Evolutionary conservation across 2,888 invertebrate species (phyloP).

Genomic region (Apamea epomidion): DNA sequence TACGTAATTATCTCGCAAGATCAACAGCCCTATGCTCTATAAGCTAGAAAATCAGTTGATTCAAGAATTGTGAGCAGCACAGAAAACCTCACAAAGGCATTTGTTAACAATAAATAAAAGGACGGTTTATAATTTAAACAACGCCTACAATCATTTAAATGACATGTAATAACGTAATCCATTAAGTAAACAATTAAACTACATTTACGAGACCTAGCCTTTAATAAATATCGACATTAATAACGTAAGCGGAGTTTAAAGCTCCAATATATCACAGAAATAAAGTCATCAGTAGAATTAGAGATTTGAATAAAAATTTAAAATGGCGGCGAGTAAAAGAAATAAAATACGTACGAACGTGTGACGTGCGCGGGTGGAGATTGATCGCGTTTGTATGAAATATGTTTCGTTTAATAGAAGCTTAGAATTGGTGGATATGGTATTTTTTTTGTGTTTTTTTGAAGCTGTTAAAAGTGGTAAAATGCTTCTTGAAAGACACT

Average conservation of each 20-base stretch:
- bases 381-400: conserved; percentile 83
- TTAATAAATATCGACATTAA: conserved; percentile 58
- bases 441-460: background rate
- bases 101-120: conserved; percentile 6
- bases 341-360: conserved; percentile 68
- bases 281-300: conserved; percentile 61
- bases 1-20: background rate
- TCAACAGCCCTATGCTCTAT: too few relatives aligned
- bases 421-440: conserved; percentile 9
- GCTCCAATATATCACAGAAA: conserved; percentile 56
- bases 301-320: conserved; percentile 59
- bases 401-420: conserved; percentile 70
- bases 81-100: background rate
- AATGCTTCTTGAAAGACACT: background rate
- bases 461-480: background rate
- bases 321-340: conserved; percentile 66
- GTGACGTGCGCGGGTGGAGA: conserved; percentile 81
- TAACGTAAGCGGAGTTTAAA: conserved; percentile 45
- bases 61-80: background rate
- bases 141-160: background rate
- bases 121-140: background rate
- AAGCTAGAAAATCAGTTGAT: background rate
- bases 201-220: conserved; percentile 33
- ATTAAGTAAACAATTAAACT: conserved; percentile 54
- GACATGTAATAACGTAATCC: conserved; percentile 19